phyloP scores from a whole-genome alignment of 2,113 vertebrate species.

The Heterotis niloticus region DNA sequence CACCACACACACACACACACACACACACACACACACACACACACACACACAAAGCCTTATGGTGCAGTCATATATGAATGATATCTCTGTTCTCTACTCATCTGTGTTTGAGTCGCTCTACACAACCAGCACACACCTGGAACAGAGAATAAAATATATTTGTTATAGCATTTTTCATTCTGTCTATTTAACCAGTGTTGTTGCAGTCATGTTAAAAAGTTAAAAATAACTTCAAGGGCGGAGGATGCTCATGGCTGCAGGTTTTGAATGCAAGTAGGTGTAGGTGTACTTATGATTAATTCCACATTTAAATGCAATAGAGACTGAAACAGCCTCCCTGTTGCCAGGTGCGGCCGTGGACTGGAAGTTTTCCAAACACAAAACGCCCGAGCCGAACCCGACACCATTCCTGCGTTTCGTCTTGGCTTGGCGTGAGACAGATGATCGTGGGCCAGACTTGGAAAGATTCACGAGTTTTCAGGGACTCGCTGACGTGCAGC shows the following conservation, averaged over 20 bases:
- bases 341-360: background rate
- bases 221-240: too few species aligned
- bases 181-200: too few species aligned
- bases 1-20: too few species aligned
- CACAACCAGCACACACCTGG: too few species aligned
- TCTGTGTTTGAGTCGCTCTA: too few species aligned
- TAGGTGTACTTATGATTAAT: background rate
- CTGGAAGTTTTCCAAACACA: background rate
- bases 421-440: background rate
- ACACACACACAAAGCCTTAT: too few species aligned
- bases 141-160: too few species aligned
- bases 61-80: too few species aligned
- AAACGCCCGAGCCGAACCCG: background rate
- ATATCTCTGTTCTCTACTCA: too few species aligned
- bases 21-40: too few species aligned
- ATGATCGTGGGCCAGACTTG: background rate
- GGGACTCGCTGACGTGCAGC: background rate
- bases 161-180: too few species aligned
- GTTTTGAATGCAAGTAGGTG: background rate
- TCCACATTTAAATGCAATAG: conserved; percentile 1
- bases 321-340: background rate
- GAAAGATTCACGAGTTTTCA: conserved; percentile 1
- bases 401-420: conserved; percentile 8
- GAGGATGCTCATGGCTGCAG: background rate
- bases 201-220: background rate